Conservation (phyloP, 2,113 vertebrate genomes). For the Micromys minutus region DNA sequence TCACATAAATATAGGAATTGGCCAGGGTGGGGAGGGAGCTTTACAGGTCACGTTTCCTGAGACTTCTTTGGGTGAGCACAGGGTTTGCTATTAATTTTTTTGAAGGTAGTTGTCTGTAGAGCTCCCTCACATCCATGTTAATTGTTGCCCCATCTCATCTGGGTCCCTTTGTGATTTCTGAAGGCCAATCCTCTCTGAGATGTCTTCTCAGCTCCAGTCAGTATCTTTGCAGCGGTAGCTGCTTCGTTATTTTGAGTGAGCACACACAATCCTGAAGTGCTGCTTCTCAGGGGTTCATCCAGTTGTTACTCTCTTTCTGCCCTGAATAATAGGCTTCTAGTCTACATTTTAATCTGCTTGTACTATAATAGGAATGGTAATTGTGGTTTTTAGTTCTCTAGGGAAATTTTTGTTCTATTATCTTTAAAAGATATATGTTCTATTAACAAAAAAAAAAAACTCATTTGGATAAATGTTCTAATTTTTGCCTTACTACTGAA, state of each 20-base stretch:
- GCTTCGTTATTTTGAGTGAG: constrained; percentile 52
- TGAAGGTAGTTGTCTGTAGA: background rate
- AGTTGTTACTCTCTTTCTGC: constrained; percentile 36
- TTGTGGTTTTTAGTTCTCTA: constrained; percentile 55
- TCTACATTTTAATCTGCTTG: constrained; percentile 50
- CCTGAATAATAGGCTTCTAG: constrained; percentile 50
- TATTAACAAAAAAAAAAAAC: background rate
- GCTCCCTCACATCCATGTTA: constrained; percentile 5
- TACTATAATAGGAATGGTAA: constrained; percentile 45
- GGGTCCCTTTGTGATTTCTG: constrained; percentile 31
- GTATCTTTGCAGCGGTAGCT: constrained; percentile 1
- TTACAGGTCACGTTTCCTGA: constrained; percentile 31
- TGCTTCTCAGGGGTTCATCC: constrained; percentile 46
- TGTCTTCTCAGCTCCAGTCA: constrained; percentile 40
- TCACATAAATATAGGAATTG: constrained; percentile 29
- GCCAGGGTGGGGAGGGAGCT: no score
- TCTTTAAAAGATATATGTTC: constrained; percentile 30
- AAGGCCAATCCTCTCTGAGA: constrained; percentile 23
- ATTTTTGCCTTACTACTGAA: constrained; percentile 57
- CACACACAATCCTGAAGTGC: constrained; percentile 36
- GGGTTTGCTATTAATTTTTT: constrained; percentile 35
- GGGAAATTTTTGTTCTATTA: constrained; percentile 64
- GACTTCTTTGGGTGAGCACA: constrained; percentile 8
- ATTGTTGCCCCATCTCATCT: background rate
- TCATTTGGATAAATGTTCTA: constrained; percentile 54